Conservation (phyloP, 2,888 invertebrate genomes). For the Polietes domitor region DNA sequence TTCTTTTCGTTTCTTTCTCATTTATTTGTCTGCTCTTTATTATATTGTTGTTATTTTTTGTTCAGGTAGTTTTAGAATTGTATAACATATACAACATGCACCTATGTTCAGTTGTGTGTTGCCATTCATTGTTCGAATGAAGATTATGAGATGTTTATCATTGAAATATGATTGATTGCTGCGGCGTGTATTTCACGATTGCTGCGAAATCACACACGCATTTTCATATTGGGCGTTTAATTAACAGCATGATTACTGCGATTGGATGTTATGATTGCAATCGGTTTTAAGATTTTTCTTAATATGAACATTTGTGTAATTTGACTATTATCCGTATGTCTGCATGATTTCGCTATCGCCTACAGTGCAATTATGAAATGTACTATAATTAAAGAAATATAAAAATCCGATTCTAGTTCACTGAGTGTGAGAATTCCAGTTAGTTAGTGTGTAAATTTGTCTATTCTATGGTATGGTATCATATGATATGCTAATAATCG, state of each 20-base stretch:
- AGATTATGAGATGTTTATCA: conserved; percentile 4
- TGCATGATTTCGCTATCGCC: background rate
- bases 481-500: no score
- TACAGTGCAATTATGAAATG: background rate
- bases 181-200: conserved; percentile 2
- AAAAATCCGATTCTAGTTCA: background rate
- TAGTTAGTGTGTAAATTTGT: no score
- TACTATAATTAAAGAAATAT: background rate
- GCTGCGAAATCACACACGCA: background rate
- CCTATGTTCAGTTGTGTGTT: background rate
- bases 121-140: background rate
- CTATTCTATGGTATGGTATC: no score
- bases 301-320: background rate
- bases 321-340: background rate
- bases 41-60: background rate
- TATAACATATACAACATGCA: background rate
- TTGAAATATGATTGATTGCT: conserved; percentile 25
- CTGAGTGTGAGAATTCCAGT: background rate
- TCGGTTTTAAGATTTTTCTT: background rate
- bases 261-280: conserved; percentile 14
- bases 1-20: background rate
- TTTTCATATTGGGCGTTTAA: conserved; percentile 40
- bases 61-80: background rate
- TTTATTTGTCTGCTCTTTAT: background rate
- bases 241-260: conserved; percentile 21